Evolutionary conservation across 1,140 invertebrate species (phyloP).

Genomic region (Saccostrea cuccullata): DNA sequence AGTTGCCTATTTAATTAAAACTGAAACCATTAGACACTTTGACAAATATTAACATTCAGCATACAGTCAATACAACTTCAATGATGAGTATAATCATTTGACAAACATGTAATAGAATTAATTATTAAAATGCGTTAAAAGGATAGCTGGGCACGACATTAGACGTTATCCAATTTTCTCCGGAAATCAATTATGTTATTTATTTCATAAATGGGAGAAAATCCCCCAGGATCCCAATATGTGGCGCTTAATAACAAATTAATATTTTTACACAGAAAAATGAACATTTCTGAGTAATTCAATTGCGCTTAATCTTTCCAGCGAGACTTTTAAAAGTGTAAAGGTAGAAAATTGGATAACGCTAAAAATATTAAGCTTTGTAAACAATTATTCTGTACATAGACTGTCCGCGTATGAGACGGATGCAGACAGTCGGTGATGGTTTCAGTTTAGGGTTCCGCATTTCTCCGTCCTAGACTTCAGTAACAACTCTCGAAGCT

Average conservation of each 20-base stretch:
- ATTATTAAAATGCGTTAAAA: constrained; percentile 34
- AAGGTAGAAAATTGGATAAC: constrained; percentile 31
- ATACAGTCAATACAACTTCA: background rate
- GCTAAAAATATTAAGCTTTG: background rate
- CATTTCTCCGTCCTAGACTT: background rate
- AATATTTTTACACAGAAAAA: constrained; percentile 24
- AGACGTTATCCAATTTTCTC: constrained; percentile 28
- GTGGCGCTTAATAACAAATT: constrained; percentile 26
- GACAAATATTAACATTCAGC: constrained; percentile 17
- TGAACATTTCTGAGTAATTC: constrained; percentile 29
- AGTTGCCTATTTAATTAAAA: constrained; percentile 22
- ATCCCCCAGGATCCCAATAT: background rate
- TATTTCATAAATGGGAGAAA: constrained; percentile 12
- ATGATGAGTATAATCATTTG: background rate
- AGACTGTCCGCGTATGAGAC: background rate
- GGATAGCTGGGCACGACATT: constrained; percentile 20
- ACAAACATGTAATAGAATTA: constrained; percentile 26
- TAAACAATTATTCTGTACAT: background rate
- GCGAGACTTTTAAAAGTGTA: constrained; percentile 3
- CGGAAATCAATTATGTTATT: constrained; percentile 33
- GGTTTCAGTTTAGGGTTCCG: background rate
- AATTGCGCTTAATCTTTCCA: constrained; percentile 8
- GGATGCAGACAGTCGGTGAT: background rate
- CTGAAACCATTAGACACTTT: constrained; percentile 34
- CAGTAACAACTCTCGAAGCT: background rate